Evolutionary conservation across 2,113 vertebrate genomes (phyloP).

Genomic region (Puma concolor): DNA sequence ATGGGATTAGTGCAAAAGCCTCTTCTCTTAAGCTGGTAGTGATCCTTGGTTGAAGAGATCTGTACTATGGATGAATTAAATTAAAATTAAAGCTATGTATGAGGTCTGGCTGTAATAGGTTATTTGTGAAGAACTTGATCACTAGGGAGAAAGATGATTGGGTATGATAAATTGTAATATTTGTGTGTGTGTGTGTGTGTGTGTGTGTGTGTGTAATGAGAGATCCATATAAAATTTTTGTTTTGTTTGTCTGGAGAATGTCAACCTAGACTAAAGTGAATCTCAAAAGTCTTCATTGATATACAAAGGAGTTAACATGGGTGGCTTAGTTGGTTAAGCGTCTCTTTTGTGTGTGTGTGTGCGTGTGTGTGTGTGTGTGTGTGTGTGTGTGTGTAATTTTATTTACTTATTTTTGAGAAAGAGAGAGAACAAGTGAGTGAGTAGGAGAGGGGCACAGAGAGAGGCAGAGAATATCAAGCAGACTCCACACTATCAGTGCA

Average conservation of each 20-base stretch:
- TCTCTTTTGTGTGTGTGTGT: too few relatives aligned
- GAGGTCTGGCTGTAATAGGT: neutral
- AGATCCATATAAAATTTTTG: neutral
- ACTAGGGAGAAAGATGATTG: neutral
- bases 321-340: too few relatives aligned
- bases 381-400: too few relatives aligned
- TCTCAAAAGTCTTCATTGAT: neutral
- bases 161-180: neutral
- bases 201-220: neutral
- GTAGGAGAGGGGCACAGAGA: too few relatives aligned
- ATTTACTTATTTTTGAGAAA: too few relatives aligned
- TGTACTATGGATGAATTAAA: neutral
- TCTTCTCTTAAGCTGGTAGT: neutral
- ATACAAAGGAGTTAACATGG: neutral
- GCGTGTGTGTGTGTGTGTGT: too few relatives aligned
- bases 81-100: neutral
- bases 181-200: neutral
- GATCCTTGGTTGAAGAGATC: neutral
- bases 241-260: neutral
- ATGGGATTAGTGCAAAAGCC: neutral
- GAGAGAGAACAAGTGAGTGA: too few relatives aligned
- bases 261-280: neutral
- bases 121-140: neutral
- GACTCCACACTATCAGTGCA: too few relatives aligned
- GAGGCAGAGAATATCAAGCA: too few relatives aligned